A percentile compares a stretch with the other conserved stretches of the same genome.
Evolutionary conservation across 2,797 vertebrate species (phyloP).

Genomic region (Enteromius treurensis): DNA sequence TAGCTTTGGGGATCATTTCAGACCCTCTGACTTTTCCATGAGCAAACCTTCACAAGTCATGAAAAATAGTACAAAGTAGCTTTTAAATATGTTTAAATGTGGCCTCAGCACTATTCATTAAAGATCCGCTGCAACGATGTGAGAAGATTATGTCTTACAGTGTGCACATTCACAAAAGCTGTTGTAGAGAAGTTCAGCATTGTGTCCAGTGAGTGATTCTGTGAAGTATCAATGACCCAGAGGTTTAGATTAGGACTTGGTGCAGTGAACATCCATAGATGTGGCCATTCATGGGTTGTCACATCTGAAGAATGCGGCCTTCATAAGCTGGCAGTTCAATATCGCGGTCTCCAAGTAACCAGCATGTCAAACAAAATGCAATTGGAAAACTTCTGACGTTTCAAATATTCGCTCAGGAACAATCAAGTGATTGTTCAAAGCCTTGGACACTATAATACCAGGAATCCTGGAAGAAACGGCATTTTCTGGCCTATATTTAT

Average conservation of each 20-base stretch:
- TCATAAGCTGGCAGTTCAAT: conserved; percentile 53
- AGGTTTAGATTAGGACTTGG: conserved; percentile 66
- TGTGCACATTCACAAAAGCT: conserved; percentile 17
- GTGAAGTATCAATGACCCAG: conserved; percentile 45
- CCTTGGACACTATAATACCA: neutral
- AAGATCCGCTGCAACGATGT: conserved; percentile 10
- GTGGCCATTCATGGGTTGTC: conserved; percentile 68
- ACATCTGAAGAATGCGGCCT: conserved; percentile 66
- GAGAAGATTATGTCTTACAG: conserved; percentile 26
- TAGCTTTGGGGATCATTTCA: neutral
- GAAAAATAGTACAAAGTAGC: neutral
- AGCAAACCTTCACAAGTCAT: neutral
- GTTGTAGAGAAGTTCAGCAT: conserved; percentile 9
- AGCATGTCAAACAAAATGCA: conserved; percentile 55
- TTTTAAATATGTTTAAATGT: neutral
- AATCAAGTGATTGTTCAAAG: conserved; percentile 41
- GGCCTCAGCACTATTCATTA: neutral
- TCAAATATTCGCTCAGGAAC: conserved; percentile 42
- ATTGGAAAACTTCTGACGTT: conserved; percentile 38
- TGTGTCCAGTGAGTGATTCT: conserved; percentile 41
- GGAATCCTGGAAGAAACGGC: neutral
- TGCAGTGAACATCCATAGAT: conserved; percentile 65
- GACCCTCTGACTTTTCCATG: neutral
- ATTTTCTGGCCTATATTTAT: conserved; percentile 10
- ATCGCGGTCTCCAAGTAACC: conserved; percentile 54